phyloP scores from a whole-genome alignment of 2,888 invertebrate genomes.

The Euzophera pinguis region DNA sequence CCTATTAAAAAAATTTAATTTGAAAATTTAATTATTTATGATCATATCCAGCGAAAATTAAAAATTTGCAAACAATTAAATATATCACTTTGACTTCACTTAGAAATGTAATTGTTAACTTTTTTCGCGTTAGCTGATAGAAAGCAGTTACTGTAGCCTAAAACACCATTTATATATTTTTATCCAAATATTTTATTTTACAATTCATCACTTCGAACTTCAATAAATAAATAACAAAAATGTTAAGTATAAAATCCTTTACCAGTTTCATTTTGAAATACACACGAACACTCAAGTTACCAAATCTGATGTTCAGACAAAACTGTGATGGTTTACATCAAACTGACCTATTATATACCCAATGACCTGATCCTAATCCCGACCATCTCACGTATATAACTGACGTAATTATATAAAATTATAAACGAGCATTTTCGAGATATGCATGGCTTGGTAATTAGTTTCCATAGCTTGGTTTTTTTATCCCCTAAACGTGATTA shows the following conservation, averaged over 20 bases:
- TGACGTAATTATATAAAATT: conserved; percentile 56
- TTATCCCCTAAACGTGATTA: conserved; percentile 39
- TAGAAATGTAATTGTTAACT: too few relatives aligned
- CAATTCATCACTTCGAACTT: too few relatives aligned
- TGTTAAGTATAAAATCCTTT: conserved; percentile 27
- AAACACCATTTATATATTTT: too few relatives aligned
- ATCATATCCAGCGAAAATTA: too few relatives aligned
- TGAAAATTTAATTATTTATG: too few relatives aligned
- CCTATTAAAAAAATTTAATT: too few relatives aligned
- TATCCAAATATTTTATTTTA: too few relatives aligned
- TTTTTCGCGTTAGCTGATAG: too few relatives aligned
- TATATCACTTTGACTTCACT: too few relatives aligned
- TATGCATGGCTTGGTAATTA: conserved; percentile 58
- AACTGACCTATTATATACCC: conserved; percentile 66
- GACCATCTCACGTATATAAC: conserved; percentile 44
- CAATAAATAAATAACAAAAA: too few relatives aligned
- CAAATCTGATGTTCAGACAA: conserved; percentile 40
- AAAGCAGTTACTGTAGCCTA: too few relatives aligned
- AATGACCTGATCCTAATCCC: conserved; percentile 52
- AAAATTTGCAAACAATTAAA: too few relatives aligned
- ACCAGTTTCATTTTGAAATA: conserved; percentile 71
- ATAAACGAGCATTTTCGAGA: conserved; percentile 43
- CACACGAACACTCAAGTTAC: conserved; percentile 24
- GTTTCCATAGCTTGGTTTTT: conserved; percentile 38
- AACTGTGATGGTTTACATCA: conserved; percentile 44